Conservation (phyloP, 1,140 invertebrate species). For the Hyles euphorbiae region DNA sequence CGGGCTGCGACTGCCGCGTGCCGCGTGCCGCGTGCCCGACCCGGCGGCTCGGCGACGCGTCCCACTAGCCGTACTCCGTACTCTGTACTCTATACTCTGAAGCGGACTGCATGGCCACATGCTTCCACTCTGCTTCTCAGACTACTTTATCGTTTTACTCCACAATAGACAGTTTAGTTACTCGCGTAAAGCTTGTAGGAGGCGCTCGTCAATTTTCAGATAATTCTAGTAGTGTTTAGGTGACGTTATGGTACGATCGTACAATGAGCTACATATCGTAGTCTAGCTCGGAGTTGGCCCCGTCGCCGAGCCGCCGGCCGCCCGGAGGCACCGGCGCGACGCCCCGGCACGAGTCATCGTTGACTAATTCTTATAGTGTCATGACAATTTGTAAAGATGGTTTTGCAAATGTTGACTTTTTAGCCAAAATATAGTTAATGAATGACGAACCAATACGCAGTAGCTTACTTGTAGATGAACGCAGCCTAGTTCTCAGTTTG, state of each 20-base stretch:
- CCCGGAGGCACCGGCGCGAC: conserved; percentile 26
- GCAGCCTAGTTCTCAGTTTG: conserved; percentile 72
- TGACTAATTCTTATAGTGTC: conserved; percentile 73
- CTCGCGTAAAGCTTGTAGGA: too few relatives aligned
- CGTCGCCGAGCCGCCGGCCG: conserved; percentile 32
- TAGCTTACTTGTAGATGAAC: conserved; percentile 71
- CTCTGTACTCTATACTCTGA: not conserved
- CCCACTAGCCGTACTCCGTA: too few relatives aligned
- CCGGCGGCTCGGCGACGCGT: conserved; percentile 31
- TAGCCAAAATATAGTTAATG: conserved; percentile 74
- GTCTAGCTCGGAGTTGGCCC: conserved; percentile 34
- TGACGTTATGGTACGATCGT: conserved; percentile 13
- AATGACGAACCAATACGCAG: conserved; percentile 74
- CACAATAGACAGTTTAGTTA: conserved; percentile 41
- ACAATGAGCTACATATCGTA: conserved; percentile 55
- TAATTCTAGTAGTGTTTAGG: too few relatives aligned
- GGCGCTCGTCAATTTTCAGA: too few relatives aligned
- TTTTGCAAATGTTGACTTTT: conserved; percentile 75
- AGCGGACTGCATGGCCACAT: conserved; percentile 34
- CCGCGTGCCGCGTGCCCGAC: conserved; percentile 32
- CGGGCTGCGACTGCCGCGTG: conserved; percentile 31
- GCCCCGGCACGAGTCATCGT: conserved; percentile 60
- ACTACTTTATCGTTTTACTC: conserved; percentile 34
- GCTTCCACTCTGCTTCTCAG: conserved; percentile 21
- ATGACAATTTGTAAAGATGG: conserved; percentile 71